phyloP scores from a whole-genome alignment of 2,113 vertebrate genomes.

The Aldabrachelys gigantea region DNA sequence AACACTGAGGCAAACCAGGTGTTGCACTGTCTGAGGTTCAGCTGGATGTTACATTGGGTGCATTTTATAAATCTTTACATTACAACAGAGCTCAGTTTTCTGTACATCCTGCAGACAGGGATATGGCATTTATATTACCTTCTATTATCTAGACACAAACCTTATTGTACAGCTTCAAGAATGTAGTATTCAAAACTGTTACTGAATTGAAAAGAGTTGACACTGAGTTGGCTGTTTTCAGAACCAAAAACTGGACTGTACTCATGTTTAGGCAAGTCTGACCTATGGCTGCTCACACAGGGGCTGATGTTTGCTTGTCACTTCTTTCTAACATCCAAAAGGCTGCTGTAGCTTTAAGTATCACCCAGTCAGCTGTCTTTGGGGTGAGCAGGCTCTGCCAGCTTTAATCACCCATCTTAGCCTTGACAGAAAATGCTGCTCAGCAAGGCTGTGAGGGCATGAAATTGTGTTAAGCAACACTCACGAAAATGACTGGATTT shows the following conservation, averaged over 20 bases:
- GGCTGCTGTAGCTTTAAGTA: neutral
- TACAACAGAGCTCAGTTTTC: constrained; percentile 43
- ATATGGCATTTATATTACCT: constrained; percentile 21
- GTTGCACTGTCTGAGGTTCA: neutral
- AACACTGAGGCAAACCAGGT: neutral
- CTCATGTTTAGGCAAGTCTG: neutral
- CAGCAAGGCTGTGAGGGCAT: constrained; percentile 53
- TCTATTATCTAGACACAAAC: neutral
- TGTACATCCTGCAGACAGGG: neutral
- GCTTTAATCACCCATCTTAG: constrained; percentile 17
- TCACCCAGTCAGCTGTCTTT: fast-evolving
- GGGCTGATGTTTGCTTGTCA: neutral
- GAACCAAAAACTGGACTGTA: fast-evolving
- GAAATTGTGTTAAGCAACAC: constrained; percentile 68
- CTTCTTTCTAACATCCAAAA: neutral
- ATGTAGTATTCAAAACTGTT: neutral
- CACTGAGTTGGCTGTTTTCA: neutral
- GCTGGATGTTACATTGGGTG: neutral
- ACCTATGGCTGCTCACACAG: too few relatives aligned
- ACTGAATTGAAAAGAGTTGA: neutral
- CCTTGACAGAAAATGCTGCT: constrained; percentile 32
- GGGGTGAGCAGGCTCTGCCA: neutral
- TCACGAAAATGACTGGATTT: constrained; percentile 66
- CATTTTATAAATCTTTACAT: neutral
- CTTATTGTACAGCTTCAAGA: neutral